Evolutionary conservation across 1,140 invertebrate species (phyloP).

Genomic region (Subanguina moxae): DNA sequence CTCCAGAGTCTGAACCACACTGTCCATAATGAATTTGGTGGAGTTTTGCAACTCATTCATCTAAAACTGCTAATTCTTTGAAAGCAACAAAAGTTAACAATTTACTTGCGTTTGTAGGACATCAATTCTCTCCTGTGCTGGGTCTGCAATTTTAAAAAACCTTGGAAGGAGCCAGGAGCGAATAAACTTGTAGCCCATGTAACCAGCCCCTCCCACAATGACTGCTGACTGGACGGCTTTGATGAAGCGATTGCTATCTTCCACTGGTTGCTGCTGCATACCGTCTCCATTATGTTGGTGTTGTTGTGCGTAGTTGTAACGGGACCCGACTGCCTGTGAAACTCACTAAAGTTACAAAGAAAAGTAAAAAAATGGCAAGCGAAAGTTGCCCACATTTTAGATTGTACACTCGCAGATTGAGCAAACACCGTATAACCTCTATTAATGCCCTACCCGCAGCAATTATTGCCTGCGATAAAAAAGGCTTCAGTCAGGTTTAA

Average conservation of each 20-base stretch:
- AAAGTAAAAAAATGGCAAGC: neutral
- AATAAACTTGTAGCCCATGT: conserved; percentile 44
- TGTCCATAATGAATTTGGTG: conserved; percentile 52
- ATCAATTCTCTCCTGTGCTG: conserved; percentile 32
- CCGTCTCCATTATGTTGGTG: no score
- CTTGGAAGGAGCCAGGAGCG: conserved; percentile 45
- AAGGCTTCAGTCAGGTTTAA: no score
- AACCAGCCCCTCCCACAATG: conserved; percentile 41
- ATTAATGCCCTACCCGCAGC: no score
- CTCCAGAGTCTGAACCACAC: conserved; percentile 44
- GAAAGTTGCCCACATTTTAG: no score
- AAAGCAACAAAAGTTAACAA: conserved; percentile 11
- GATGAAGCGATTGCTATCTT: conserved; percentile 1
- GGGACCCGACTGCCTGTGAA: conserved; percentile 3
- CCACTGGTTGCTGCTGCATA: neutral
- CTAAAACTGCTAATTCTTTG: conserved; percentile 6
- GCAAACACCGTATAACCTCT: no score
- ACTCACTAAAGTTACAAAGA: neutral
- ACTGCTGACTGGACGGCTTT: conserved; percentile 33
- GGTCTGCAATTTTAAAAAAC: conserved; percentile 49
- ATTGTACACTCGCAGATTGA: no score
- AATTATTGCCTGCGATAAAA: no score
- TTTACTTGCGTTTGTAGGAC: conserved; percentile 35
- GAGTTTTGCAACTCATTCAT: conserved; percentile 46
- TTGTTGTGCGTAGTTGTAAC: neutral